Conservation (phyloP, 1,140 invertebrate species). For the Onthophagus taurus region DNA sequence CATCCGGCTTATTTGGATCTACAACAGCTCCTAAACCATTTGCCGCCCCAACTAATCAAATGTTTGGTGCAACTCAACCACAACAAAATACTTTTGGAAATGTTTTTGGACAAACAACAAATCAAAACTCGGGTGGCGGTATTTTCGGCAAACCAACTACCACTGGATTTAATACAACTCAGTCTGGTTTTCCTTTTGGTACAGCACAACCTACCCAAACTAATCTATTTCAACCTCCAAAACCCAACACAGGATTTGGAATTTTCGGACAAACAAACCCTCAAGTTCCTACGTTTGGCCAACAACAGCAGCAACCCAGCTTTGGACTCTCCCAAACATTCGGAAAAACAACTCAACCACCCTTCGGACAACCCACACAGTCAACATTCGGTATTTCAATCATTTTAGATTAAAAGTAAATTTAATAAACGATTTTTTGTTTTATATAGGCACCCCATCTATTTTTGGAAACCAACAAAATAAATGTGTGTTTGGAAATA, state of each 20-base stretch:
- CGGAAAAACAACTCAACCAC: constrained; percentile 10
- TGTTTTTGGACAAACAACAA: constrained; percentile 14
- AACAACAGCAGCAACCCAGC: constrained; percentile 11
- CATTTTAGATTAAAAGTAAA: too few relatives aligned
- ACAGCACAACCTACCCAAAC: constrained; percentile 5
- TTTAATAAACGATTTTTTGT: too few relatives aligned
- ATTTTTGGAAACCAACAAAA: too few relatives aligned
- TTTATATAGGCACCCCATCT: too few relatives aligned
- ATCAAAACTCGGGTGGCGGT: background rate
- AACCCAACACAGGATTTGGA: constrained; percentile 14
- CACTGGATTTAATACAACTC: constrained; percentile 16
- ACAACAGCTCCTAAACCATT: constrained; percentile 39
- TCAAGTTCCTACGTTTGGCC: constrained; percentile 13
- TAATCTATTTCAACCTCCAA: constrained; percentile 16
- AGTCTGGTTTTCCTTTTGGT: constrained; percentile 15
- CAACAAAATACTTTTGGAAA: constrained; percentile 41
- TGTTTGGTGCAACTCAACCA: constrained; percentile 50
- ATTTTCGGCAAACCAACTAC: constrained; percentile 17
- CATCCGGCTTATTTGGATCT: constrained; percentile 41
- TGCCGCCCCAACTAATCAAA: constrained; percentile 36
- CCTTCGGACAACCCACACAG: constrained; percentile 10
- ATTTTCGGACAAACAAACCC: constrained; percentile 17
- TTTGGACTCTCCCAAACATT: constrained; percentile 11
- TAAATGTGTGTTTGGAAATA: too few relatives aligned
- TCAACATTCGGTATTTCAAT: too few relatives aligned